Base-by-base conservation (phyloP, 2,888 invertebrate genomes). In the Merodon equestris region DNA sequence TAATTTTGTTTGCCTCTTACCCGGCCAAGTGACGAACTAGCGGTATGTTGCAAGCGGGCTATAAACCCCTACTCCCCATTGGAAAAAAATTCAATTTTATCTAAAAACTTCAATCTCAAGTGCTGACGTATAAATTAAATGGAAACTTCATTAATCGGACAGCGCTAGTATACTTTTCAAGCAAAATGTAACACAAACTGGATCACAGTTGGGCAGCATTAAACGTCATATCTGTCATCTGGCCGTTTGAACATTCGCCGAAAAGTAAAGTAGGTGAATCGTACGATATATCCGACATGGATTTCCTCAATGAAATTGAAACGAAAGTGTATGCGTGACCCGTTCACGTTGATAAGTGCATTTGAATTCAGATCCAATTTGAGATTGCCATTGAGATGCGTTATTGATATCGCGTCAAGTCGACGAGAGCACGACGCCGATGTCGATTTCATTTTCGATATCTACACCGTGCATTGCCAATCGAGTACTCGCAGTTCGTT, bases 191-290 rank as follows among this genome's bases (percentile, higher is more conserved):
- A n/a, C n/a, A n/a, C n/a, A n/a, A n/a, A n/a, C n/a, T n/a, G n/a
- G n/a, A n/a, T n/a, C n/a, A n/a, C n/a, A 27, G 27, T 27, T 27
- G 27, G 7, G 2, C 27, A 27, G 27, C 27, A 36, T 66, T 42
- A 40, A 72, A 56, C 56, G 76, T 72, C 66, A 76, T 71, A 76
- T 76, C 76, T 76, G 76, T 72, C 72, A 72, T 76, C 66, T 76
- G 71, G 56, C 10, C 60, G 63, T 70, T 76, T 71, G 58, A 66
- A 67, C 67, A 50, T 67, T 68, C 53, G 53, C 63, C 77, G 64
- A 68, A 74, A 40, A 27, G 27, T 7, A 27, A 79, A 58, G 79
- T 79, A 74, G 79, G 79, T 79, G 74, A 79, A 68, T 74, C 74
- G 57, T 36, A 27, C 57, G 44, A 63, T 44, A 64, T 27, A 7